Conservation (phyloP, 2,888 invertebrate genomes). For the Ganaspis brasiliensis region DNA sequence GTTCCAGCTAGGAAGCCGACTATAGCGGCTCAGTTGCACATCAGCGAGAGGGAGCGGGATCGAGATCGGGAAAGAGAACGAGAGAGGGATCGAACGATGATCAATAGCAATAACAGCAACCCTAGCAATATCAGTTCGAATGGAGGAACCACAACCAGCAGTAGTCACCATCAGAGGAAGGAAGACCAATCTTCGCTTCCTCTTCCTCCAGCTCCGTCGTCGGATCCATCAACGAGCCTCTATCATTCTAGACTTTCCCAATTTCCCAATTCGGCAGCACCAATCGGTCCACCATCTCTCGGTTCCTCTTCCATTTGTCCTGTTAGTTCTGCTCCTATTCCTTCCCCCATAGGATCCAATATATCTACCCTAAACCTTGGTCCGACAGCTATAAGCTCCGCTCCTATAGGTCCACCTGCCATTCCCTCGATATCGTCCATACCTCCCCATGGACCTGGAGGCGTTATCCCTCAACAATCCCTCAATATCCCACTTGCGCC, state of each 20-base stretch:
- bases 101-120: conserved; percentile 68
- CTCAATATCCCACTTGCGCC: conserved; percentile 69
- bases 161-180: conserved; percentile 69
- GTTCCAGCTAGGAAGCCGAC: conserved; percentile 85
- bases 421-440: conserved; percentile 70
- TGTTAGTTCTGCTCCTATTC: conserved; percentile 70
- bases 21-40: conserved; percentile 82
- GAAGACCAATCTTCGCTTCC: conserved; percentile 67
- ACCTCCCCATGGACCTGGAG: conserved; percentile 45
- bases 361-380: conserved; percentile 69
- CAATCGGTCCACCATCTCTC: conserved; percentile 69
- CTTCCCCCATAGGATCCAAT: conserved; percentile 63
- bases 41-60: conserved; percentile 82
- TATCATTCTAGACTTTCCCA: conserved; percentile 71
- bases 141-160: conserved; percentile 56
- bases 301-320: conserved; percentile 71
- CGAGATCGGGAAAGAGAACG: conserved; percentile 76
- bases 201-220: conserved; percentile 49
- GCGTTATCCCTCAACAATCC: conserved; percentile 65
- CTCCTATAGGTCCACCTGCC: conserved; percentile 70
- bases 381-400: conserved; percentile 65
- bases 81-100: conserved; percentile 59
- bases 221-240: conserved; percentile 61
- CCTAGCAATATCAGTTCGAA: conserved; percentile 53
- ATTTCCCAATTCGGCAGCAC: conserved; percentile 69